Conservation (phyloP, 2,113 vertebrate genomes). For the Indicator indicator region DNA sequence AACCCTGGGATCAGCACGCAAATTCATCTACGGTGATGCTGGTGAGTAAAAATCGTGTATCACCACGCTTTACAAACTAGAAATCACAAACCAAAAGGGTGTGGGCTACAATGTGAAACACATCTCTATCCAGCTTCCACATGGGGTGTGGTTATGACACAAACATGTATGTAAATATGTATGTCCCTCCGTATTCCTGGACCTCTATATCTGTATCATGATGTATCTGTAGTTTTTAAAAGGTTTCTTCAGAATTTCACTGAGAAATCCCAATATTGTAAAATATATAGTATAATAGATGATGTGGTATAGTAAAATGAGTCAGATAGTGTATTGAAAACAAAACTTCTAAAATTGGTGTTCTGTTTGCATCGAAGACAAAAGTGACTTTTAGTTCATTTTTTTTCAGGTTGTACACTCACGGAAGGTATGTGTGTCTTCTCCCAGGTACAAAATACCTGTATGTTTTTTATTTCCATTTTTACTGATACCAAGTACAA, state of each 20-base stretch:
- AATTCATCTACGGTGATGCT: not conserved
- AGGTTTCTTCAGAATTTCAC: not conserved
- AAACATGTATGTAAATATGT: not conserved
- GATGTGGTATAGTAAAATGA: not conserved
- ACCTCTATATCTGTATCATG: not conserved
- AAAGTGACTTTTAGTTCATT: not conserved
- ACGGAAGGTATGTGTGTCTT: slow-evolving; percentile 38
- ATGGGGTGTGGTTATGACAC: not conserved
- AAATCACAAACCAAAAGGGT: not conserved
- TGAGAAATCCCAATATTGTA: not conserved
- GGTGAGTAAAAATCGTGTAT: not conserved
- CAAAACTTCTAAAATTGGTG: not conserved
- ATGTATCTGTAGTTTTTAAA: not conserved
- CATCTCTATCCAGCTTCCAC: not conserved
- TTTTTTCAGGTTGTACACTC: slow-evolving; percentile 55
- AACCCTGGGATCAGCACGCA: fast-evolving
- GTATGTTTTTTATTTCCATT: not conserved
- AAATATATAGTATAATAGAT: not conserved
- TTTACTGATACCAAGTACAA: not conserved
- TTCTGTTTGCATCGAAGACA: not conserved
- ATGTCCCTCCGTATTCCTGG: not conserved
- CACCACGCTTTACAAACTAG: not conserved
- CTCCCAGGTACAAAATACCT: not conserved
- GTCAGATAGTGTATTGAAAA: not conserved
- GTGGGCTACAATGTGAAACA: not conserved